Evolutionary conservation across 2,797 vertebrate species (phyloP).

Genomic region (Novumbra hubbsi): DNA sequence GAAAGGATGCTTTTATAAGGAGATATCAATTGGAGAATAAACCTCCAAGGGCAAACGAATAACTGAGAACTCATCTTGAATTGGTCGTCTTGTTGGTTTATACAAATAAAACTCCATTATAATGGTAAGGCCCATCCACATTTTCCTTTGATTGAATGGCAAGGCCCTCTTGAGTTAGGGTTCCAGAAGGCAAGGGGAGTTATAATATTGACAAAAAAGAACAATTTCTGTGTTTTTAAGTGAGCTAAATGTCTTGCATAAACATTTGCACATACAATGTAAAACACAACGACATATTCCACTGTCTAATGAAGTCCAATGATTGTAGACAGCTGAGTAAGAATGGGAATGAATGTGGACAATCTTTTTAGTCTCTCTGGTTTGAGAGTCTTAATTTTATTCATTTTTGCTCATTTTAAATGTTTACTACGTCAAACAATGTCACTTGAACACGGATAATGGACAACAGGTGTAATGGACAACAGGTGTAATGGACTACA

Average conservation of each 20-base stretch:
- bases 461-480: neutral
- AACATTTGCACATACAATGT: conserved; percentile 55
- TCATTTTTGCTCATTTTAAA: neutral
- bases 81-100: conserved; percentile 71
- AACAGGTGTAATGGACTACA: too few species aligned
- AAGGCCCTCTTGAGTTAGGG: conserved; percentile 71
- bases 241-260: conserved; percentile 50
- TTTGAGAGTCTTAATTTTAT: neutral
- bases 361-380: neutral
- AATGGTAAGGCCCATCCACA: conserved; percentile 52
- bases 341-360: neutral
- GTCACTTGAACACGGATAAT: neutral
- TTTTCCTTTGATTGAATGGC: conserved; percentile 65
- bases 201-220: conserved; percentile 65
- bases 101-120: conserved; percentile 72
- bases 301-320: conserved; percentile 6
- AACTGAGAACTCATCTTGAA: conserved; percentile 77
- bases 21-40: conserved; percentile 78
- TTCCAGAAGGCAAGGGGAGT: conserved; percentile 58
- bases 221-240: conserved; percentile 55
- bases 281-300: conserved; percentile 55
- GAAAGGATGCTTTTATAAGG: conserved; percentile 81
- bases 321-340: neutral
- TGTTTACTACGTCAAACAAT: neutral
- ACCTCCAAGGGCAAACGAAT: conserved; percentile 78